phyloP scores from a whole-genome alignment of 2,113 vertebrate genomes.

The Crocuta crocuta region DNA sequence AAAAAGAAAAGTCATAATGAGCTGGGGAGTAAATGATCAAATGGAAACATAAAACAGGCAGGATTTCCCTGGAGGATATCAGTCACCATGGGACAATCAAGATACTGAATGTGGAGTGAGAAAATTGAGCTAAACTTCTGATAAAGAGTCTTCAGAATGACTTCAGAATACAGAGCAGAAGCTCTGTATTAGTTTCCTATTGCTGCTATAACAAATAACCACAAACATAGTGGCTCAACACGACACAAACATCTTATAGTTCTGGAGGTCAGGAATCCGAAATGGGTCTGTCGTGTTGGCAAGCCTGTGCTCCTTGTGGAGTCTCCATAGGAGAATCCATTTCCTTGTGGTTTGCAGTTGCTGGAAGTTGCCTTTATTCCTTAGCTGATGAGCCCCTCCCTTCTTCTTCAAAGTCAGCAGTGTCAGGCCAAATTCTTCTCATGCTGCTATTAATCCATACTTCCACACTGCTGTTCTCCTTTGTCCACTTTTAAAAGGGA shows the following conservation, averaged over 20 bases:
- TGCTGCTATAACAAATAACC: neutral
- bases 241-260: too few species aligned
- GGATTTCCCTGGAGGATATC: neutral
- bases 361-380: neutral
- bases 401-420: neutral
- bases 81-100: neutral
- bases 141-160: neutral
- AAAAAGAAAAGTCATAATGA: neutral
- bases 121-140: neutral
- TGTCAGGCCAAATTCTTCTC: neutral
- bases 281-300: too few species aligned
- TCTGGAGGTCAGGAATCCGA: too few species aligned
- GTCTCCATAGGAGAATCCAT: neutral
- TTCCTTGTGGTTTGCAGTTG: neutral
- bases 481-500: neutral
- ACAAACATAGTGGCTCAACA: neutral
- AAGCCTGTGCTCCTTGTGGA: too few species aligned
- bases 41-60: neutral
- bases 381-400: neutral
- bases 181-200: neutral
- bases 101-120: neutral
- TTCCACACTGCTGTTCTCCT: neutral
- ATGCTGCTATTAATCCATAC: fast-evolving
- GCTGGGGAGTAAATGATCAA: neutral
- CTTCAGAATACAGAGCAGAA: too few species aligned